Percentiles rank a stretch among this genome's conserved stretches.
phyloP scores from a whole-genome alignment of 2,113 vertebrate genomes.

The Rynchops niger region DNA sequence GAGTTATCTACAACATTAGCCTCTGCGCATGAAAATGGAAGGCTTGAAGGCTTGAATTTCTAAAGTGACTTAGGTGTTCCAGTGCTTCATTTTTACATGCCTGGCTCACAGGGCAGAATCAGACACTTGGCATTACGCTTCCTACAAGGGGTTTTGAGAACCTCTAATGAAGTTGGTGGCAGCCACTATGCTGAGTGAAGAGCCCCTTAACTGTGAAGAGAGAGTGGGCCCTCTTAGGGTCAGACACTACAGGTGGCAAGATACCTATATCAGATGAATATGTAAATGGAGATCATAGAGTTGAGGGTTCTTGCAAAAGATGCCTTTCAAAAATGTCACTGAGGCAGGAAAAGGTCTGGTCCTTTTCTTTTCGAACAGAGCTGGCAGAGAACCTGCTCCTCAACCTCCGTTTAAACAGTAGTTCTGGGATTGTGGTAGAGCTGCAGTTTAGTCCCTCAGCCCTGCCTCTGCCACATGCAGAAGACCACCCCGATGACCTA shows the following conservation, averaged over 20 bases:
- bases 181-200: not conserved
- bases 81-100: not conserved
- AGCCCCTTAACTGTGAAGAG: not conserved
- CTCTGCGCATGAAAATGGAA: not conserved
- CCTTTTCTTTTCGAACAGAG: not conserved
- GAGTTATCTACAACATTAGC: not conserved
- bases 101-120: not conserved
- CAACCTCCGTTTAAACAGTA: not conserved
- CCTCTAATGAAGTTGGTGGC: not conserved
- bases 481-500: not conserved
- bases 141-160: not conserved
- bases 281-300: not conserved
- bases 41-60: not conserved
- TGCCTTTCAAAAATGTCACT: not conserved
- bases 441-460: not conserved
- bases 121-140: fast-evolving
- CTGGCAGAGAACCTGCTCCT: not conserved
- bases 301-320: not conserved
- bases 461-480: not conserved
- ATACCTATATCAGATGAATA: not conserved
- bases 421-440: not conserved
- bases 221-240: not conserved
- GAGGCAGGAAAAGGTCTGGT: not conserved
- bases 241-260: not conserved
- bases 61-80: not conserved